These are phyloP conservation scores for Acipenser transmontanus DNA, from an alignment of 2,797 vertebrate genomes.

Conservation along the genomic window DNA sequence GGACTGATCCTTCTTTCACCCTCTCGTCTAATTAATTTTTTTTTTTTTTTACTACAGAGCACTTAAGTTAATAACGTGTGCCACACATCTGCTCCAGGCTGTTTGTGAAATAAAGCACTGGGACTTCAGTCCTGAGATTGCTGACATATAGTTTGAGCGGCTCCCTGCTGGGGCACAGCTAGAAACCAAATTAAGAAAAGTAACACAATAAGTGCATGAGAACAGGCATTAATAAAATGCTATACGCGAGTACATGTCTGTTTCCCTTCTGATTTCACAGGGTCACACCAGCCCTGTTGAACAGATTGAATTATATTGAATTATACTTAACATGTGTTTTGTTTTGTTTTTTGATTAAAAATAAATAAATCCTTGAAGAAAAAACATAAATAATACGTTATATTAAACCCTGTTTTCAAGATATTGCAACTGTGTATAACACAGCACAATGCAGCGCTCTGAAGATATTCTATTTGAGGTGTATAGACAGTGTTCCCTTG, in stretches of 20 bases:
- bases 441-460: too few species aligned
- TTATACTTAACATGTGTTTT: too few species aligned
- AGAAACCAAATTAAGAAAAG: slow-evolving; percentile 67
- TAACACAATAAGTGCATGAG: slow-evolving; percentile 63
- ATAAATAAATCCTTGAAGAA: too few species aligned
- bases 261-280: slow-evolving; percentile 3
- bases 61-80: slow-evolving; percentile 78
- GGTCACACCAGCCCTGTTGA: too few species aligned
- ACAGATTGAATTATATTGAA: too few species aligned
- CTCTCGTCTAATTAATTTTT: slow-evolving; percentile 69
- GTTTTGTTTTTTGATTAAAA: too few species aligned
- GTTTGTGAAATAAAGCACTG: slow-evolving; percentile 63
- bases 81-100: slow-evolving; percentile 65
- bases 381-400: too few species aligned
- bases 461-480: too few species aligned
- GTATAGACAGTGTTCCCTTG: too few species aligned
- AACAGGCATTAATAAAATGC: slow-evolving; percentile 51
- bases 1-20: slow-evolving; percentile 67
- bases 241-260: neutral
- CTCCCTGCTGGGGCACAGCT: slow-evolving; percentile 47
- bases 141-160: slow-evolving; percentile 67
- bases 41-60: slow-evolving; percentile 70
- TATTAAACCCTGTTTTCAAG: too few species aligned
- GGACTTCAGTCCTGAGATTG: slow-evolving; percentile 61
- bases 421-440: too few species aligned